Base-by-base conservation (phyloP, 2,888 invertebrate genomes). In the Nycteola revayana region DNA sequence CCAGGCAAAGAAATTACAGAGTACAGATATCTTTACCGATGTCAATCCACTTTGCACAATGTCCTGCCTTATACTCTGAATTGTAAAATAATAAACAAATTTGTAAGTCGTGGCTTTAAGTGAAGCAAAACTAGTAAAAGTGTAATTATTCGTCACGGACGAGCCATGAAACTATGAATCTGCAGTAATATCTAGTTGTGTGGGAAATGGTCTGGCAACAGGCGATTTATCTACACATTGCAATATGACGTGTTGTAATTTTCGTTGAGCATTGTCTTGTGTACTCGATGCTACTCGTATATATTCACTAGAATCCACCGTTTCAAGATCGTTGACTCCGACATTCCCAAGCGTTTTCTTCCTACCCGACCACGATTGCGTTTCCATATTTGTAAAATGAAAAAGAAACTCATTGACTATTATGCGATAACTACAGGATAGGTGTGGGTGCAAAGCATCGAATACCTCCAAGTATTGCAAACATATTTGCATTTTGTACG, bases 41-140 rank as follows among this genome's bases (percentile, higher is more conserved):
- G 70, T 63, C 65, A 74, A 66, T 71, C 73, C 42, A 66, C 62
- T 68, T 81, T 55, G 42, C 45, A 59, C 64, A 73, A 73, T 54
- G 40, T 51, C 49, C 47, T 55, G 45, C 54, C 38, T 32, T 48
- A 45, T 53, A 53, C 58, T 48, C 52, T 55, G 35, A 50, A 57
- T 73, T 71, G 71, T 78, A 72, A 74, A 76, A 75, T 73, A 75
- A 75, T 72, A 65, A 55, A 39, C 46, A 7, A 51, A 60, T 69
- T 67, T 71, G 63, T 61, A 60, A 63, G 54, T 75, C 70, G 68
- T 67, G 58, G 53, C 25, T 61, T 10, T 22, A 46, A 46, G 60
- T 71, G 68, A 69, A 66, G 74, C 66, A 75, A 79, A 52, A 49
- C 52, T 54, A 62, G 60, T 64, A 62, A 52, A 54, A 54, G 42